These are phyloP conservation scores for Drosophila auraria DNA, from an alignment of 1,140 invertebrate species.

Conservation along the genomic window DNA sequence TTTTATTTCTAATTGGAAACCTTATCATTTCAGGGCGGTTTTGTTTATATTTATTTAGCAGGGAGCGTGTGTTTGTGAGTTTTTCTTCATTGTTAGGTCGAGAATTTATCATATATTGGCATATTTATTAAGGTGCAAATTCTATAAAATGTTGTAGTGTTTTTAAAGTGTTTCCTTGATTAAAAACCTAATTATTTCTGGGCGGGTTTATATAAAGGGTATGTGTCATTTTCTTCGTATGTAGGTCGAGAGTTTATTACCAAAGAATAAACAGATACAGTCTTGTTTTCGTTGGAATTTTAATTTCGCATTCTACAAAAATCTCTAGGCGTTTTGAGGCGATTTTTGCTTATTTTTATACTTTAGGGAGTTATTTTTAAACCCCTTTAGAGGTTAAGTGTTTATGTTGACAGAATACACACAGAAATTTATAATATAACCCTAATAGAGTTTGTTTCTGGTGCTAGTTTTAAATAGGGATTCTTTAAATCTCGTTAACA, in stretches of 20 bases:
- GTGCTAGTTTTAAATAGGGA: too few species aligned
- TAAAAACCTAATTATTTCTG: not conserved
- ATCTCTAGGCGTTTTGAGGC: not conserved
- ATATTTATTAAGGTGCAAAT: not conserved
- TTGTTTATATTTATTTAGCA: constrained; percentile 10
- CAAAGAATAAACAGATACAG: not conserved
- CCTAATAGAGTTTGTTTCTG: not conserved
- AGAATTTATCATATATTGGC: not conserved
- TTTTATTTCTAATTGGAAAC: constrained; percentile 29
- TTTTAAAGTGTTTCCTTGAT: not conserved
- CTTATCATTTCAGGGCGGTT: constrained; percentile 23
- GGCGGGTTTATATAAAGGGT: not conserved
- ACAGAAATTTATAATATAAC: not conserved
- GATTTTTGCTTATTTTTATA: not conserved
- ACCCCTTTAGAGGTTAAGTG: too few species aligned
- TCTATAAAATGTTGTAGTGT: not conserved
- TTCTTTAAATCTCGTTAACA: too few species aligned
- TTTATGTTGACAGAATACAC: too few species aligned
- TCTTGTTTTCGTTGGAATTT: not conserved
- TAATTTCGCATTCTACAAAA: not conserved
- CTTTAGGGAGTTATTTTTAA: not conserved
- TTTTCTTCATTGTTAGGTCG: constrained; percentile 4
- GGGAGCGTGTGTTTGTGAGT: not conserved
- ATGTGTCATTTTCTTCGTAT: not conserved
- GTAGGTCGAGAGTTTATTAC: not conserved